Percentiles rank a stretch among this genome's conserved stretches.
phyloP scores from a whole-genome alignment of 1,140 invertebrate genomes.

The Macrobrachium nipponense region DNA sequence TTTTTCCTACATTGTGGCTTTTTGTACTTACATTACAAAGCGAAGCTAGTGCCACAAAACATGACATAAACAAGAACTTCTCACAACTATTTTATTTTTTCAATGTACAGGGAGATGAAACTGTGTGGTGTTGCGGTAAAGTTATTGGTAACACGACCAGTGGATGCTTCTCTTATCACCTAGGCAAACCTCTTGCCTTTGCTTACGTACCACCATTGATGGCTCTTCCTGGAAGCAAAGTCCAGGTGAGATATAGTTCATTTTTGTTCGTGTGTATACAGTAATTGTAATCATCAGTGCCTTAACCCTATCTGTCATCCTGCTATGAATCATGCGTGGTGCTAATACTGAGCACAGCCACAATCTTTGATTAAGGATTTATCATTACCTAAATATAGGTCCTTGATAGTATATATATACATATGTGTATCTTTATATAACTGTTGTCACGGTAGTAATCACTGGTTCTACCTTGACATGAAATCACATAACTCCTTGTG shows the following conservation, averaged over 20 bases:
- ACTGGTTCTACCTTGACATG: neutral
- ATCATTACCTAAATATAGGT: neutral
- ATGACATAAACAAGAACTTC: no score
- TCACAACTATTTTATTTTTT: neutral
- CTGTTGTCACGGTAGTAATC: neutral
- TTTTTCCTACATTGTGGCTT: no score
- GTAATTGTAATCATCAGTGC: no score
- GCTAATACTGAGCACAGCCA: no score
- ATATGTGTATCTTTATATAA: neutral
- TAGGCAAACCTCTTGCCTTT: slow-evolving; percentile 66
- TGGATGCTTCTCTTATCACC: slow-evolving; percentile 66
- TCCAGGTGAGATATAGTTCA: slow-evolving; percentile 61
- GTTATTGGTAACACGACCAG: slow-evolving; percentile 69
- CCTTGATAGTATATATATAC: neutral
- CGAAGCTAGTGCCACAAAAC: no score
- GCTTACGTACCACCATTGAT: slow-evolving; percentile 67
- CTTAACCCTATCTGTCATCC: no score
- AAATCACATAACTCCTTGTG: neutral
- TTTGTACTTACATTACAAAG: no score
- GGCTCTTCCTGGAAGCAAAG: slow-evolving; percentile 63
- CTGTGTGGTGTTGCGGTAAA: slow-evolving; percentile 64
- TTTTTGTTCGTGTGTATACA: neutral
- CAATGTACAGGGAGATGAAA: slow-evolving; percentile 61
- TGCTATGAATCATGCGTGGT: no score
- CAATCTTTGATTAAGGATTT: no score